Evolutionary conservation across 2,113 vertebrate genomes (phyloP), one percentile per base, ranked within the genome.

Genomic region (Chionis minor): DNA sequence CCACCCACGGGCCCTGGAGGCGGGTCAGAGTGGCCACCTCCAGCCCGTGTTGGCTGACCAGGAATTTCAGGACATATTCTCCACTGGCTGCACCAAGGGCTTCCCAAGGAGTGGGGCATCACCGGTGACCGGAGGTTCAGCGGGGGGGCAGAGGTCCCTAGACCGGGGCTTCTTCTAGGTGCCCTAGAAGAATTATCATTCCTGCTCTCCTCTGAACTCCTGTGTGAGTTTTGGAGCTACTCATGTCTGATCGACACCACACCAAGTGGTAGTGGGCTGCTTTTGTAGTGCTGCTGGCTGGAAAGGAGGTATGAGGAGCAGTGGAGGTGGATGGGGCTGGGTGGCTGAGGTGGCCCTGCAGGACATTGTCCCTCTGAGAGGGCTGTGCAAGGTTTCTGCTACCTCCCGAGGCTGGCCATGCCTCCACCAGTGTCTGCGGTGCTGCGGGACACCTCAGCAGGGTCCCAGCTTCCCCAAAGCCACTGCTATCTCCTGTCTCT

Each of bases 61-160:
- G 21, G 40, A 58, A 47, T 82, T 91, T 91, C 51, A 70, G 55
- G 47, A 75, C 32, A 22, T 22, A 19, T 55, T 49, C 54, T 74
- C 69, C 20, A 20, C 30, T n/a, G 21, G 21, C 83, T 92, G 59
- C 79, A 73, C n/a, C 40, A 71, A 33, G 40, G 24, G 12, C 30
- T 87, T 84, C 28, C 44, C 32, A 16, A 47, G 44, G 33, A 52
- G 7, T 11, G 58, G 14, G 47, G 21, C 67, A 49, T 23, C 38
- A 66, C 2, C 0, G 0, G 10, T 2, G 8, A 69, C 18, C 1
- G 1, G n/a, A 55, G 65, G 32, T 3, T 3, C 27, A 78, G 38
- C 6, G 1, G 32, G 28, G 40, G 82, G 8, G 16, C 7, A 40
- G 47, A 24, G 22, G 49, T 33, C 26, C 58, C 23, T 21, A 4